Conservation (phyloP, 2,888 invertebrate genomes). For the Chrysomela aeneicollis region DNA sequence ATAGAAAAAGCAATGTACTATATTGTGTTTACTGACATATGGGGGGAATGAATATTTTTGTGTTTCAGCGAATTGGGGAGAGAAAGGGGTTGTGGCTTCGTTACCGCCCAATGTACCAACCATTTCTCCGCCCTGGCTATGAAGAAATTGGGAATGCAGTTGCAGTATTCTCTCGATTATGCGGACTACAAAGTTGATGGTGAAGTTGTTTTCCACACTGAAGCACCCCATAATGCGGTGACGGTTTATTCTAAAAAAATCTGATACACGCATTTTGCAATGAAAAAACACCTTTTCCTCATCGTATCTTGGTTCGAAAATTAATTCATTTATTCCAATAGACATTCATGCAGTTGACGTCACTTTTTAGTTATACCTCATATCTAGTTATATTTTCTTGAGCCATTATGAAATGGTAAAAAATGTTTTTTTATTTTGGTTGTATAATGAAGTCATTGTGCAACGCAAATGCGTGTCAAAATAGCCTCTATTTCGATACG, state of each 20-base stretch:
- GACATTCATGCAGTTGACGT: too few species aligned
- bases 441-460: too few species aligned
- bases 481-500: too few species aligned
- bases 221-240: slow-evolving; percentile 57
- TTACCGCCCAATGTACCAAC: slow-evolving; percentile 79
- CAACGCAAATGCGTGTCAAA: too few species aligned
- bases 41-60: slow-evolving; percentile 6
- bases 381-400: too few species aligned
- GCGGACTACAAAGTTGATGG: slow-evolving; percentile 71
- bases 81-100: slow-evolving; percentile 65
- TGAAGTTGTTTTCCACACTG: slow-evolving; percentile 71
- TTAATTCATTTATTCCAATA: too few species aligned
- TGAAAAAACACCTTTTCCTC: too few species aligned
- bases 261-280: slow-evolving; percentile 19
- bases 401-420: too few species aligned
- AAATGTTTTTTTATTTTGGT: too few species aligned
- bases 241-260: slow-evolving; percentile 46
- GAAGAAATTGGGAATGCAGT: slow-evolving; percentile 74
- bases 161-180: slow-evolving; percentile 71
- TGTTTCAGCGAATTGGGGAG: slow-evolving; percentile 68
- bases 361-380: too few species aligned
- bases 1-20: slow-evolving; percentile 68
- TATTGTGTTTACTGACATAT: too few species aligned
- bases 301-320: too few species aligned
- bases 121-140: slow-evolving; percentile 78